Evolutionary conservation across 2,113 vertebrate genomes (phyloP).

Genomic region (Corythornis vintsioides): DNA sequence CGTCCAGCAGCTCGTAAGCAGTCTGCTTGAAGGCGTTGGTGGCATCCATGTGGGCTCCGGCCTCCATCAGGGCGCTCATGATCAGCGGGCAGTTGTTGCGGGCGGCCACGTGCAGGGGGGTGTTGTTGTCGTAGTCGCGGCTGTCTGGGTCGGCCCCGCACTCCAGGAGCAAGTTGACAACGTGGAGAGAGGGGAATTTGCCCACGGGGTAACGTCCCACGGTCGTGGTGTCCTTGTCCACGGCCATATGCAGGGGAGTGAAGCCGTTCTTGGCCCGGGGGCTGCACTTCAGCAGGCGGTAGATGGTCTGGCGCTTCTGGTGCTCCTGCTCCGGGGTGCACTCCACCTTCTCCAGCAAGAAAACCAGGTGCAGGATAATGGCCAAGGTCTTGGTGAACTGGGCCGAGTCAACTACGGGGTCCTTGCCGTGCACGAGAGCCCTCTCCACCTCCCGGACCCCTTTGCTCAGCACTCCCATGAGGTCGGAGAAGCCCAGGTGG

Average conservation of each 20-base stretch:
- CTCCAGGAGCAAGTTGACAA: conserved; percentile 86
- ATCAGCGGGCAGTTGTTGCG: conserved; percentile 86
- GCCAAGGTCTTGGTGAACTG: conserved; percentile 93
- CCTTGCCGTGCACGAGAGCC: conserved; percentile 85
- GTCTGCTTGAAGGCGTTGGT: conserved; percentile 92
- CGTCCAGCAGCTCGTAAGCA: conserved; percentile 89
- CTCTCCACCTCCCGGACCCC: conserved; percentile 94
- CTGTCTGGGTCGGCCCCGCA: conserved; percentile 92
- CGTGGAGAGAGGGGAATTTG: conserved; percentile 88
- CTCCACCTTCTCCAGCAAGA: conserved; percentile 90
- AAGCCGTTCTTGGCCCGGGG: conserved; percentile 87
- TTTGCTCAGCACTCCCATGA: conserved; percentile 91
- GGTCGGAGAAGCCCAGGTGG: conserved; percentile 88
- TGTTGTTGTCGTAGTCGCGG: conserved; percentile 94
- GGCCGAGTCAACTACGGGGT: conserved; percentile 80
- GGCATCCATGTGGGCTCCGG: conserved; percentile 90
- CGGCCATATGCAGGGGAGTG: conserved; percentile 92
- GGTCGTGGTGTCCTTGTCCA: conserved; percentile 90
- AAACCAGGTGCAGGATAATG: conserved; percentile 93
- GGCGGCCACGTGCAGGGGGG: conserved; percentile 87
- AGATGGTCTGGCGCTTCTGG: conserved; percentile 90
- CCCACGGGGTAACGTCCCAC: conserved; percentile 95
- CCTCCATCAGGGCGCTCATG: conserved; percentile 87
- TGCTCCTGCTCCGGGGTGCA: conserved; percentile 88
- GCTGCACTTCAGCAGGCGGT: conserved; percentile 90